Conservation (phyloP, 2,888 invertebrate species). For the Erebia aethiops region DNA sequence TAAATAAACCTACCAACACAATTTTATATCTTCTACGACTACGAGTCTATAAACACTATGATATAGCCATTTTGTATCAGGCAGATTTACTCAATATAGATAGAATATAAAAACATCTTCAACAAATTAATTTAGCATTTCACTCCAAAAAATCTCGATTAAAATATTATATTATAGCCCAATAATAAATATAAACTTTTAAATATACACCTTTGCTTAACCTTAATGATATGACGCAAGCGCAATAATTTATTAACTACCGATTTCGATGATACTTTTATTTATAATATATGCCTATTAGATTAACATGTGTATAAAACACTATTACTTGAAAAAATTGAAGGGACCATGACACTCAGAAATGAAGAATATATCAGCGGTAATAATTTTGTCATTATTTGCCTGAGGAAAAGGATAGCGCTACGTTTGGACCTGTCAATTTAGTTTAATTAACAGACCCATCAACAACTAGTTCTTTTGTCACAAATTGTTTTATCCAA, state of each 20-base stretch:
- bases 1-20: constrained; percentile 7
- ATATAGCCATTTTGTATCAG: constrained; percentile 10
- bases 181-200: constrained; percentile 36
- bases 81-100: background rate
- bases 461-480: no score
- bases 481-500: no score
- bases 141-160: background rate
- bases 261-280: background rate
- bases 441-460: no score
- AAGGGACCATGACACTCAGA: no score
- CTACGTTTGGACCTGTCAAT: no score
- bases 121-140: constrained; percentile 18
- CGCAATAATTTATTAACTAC: constrained; percentile 56
- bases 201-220: constrained; percentile 59
- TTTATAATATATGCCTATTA: no score
- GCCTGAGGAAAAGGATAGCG: no score
- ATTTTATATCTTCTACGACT: background rate
- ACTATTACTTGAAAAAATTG: no score
- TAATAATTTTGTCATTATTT: no score
- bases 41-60: background rate
- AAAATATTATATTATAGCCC: constrained; percentile 5
- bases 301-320: no score
- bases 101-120: background rate
- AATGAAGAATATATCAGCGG: no score
- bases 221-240: constrained; percentile 78